Evolutionary conservation across 2,888 invertebrate genomes (phyloP), one percentile per base, ranked within the genome.

Genomic region (Mesodorylaimus sp.): DNA sequence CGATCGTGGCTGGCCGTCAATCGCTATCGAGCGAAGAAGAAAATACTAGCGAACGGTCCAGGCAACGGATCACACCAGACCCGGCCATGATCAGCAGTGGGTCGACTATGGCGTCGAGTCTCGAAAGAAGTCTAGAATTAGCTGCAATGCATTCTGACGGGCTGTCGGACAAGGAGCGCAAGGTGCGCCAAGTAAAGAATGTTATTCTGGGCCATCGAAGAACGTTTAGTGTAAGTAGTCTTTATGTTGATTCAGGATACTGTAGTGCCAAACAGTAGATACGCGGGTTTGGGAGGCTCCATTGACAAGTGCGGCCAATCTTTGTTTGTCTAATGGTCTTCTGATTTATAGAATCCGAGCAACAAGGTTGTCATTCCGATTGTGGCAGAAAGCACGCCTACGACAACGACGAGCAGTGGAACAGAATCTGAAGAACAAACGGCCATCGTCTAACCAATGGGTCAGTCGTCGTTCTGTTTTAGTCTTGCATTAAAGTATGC

Each of bases 91-190:
- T 37, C 37, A 39, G 39, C 13, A 29, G 27, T 26, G 53, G 51
- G n/a, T 50, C 50, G 23, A 53, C 53, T 2, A 48, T 44, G 42
- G 45, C 38, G 2, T 49, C 45, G 38, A 53, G 53, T 21, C 28
- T 53, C 27, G 53, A 53, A 36, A 48, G 53, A 26, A 36, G 27
- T 28, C 32, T 48, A 16, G 52, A 52, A 32, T n/a, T 50, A 51
- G 55, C 59, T 19, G 60, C 60, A 1, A 55, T 53, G 2, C 53
- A 55, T 29, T 60, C 59, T n/a, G 64, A 64, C 53, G 63, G 63
- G 1, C 54, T 64, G 21, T 61, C 61, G 13, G 64, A 64, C 53
- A 60, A 62, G 45, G 63, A 63, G 47, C 45, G 52, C n/a, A 50
- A 53, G 19, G 57, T 63, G 19, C 51, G 57, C 19, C 58, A 56